A percentile compares a stretch with the other conserved stretches of the same genome.
phyloP scores from a whole-genome alignment of 1,140 invertebrate species.

The Drosophila tsacasi region DNA sequence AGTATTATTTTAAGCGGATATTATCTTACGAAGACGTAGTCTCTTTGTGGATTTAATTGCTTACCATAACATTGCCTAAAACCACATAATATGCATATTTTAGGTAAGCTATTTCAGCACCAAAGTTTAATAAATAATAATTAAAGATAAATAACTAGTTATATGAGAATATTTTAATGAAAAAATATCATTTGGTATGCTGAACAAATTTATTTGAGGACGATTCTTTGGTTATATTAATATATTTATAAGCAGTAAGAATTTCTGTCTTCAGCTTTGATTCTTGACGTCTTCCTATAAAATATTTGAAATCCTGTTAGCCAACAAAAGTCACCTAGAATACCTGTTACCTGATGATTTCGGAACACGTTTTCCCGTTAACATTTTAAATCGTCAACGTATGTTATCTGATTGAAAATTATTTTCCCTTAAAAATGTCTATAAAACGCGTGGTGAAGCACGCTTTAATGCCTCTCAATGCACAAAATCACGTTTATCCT shows the following conservation, averaged over 20 bases:
- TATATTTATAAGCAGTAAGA: background rate
- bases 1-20: background rate
- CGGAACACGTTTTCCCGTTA: background rate
- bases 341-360: background rate
- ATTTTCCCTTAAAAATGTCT: background rate
- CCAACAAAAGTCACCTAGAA: background rate
- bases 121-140: background rate
- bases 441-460: no score
- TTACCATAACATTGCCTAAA: background rate
- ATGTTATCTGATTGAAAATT: background rate
- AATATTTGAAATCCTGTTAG: no score
- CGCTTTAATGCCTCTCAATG: background rate
- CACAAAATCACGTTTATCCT: slow-evolving; percentile 16
- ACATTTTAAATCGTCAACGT: background rate
- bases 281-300: background rate
- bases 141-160: background rate
- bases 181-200: background rate
- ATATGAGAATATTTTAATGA: no score
- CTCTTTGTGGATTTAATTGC: background rate
- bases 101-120: background rate
- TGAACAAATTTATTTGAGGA: background rate
- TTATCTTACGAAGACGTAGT: background rate
- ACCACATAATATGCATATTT: no score
- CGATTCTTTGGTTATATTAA: background rate
- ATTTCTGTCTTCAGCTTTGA: no score